A percentile compares a stretch with the other conserved stretches of the same genome.
Conservation (phyloP, 1,140 invertebrate genomes). For the Bombus haemorrhoidalis region DNA sequence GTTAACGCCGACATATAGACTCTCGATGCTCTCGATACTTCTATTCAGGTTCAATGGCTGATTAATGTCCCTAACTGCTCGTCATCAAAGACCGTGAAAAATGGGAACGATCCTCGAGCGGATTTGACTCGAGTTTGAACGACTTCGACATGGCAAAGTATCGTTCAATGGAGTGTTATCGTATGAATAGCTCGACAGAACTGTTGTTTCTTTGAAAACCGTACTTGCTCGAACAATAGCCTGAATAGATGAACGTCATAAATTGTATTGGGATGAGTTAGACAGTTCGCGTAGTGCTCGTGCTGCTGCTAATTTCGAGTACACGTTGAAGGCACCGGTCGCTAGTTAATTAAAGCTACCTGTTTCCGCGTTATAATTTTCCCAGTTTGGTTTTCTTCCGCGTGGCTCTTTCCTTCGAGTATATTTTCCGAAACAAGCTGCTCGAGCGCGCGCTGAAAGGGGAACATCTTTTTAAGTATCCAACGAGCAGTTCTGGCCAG, state of each 20-base stretch:
- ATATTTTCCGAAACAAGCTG: not conserved
- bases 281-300: not conserved
- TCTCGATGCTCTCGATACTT: no score
- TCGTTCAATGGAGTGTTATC: not conserved
- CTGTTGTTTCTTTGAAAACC: not conserved
- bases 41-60: not conserved
- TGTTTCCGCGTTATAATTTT: not conserved
- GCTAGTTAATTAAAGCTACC: conserved; percentile 7
- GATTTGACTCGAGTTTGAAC: no score
- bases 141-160: no score
- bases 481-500: not conserved
- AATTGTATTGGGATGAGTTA: not conserved
- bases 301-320: not conserved
- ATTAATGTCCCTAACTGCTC: no score
- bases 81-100: not conserved
- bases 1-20: no score
- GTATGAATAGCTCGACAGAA: not conserved
- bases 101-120: not conserved
- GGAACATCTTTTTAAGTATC: conserved; percentile 2
- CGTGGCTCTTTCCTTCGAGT: not conserved
- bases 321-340: not conserved
- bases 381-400: not conserved
- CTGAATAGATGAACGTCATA: not conserved
- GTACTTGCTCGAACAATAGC: not conserved
- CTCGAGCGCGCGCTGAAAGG: not conserved